A percentile compares a stretch with the other conserved stretches of the same genome.
Conservation (phyloP, 2,888 invertebrate genomes). For the Ornithoptera alexandrae region DNA sequence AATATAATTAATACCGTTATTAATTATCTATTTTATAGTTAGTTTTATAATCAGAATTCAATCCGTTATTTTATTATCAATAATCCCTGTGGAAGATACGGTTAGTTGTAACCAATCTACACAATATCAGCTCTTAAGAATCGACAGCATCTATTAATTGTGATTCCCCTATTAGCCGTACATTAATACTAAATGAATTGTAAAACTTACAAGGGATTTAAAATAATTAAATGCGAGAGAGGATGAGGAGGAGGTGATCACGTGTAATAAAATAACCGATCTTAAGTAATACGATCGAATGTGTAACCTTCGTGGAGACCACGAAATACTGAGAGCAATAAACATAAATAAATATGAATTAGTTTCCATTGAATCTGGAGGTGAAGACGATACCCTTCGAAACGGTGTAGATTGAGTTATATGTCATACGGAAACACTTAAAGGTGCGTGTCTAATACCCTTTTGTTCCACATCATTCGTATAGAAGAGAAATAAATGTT, state of each 20-base stretch:
- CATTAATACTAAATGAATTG: constrained; percentile 12
- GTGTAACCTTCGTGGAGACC: constrained; percentile 3
- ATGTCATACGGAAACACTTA: constrained; percentile 46
- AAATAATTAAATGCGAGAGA: constrained; percentile 23
- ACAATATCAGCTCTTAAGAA: not conserved
- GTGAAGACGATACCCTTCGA: constrained; percentile 38
- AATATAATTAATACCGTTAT: not conserved
- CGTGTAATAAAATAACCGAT: constrained; percentile 28
- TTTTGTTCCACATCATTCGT: constrained; percentile 59
- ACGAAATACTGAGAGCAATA: constrained; percentile 22
- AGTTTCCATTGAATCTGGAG: constrained; percentile 41
- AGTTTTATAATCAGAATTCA: not conserved
- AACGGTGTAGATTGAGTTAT: constrained; percentile 62
- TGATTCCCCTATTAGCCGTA: constrained; percentile 16
- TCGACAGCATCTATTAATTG: constrained; percentile 21
- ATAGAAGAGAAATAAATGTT: constrained; percentile 21
- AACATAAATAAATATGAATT: constrained; percentile 56
- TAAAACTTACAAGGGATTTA: constrained; percentile 25
- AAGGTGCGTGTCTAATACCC: constrained; percentile 52
- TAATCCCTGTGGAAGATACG: constrained; percentile 7
- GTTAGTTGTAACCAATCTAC: constrained; percentile 6
- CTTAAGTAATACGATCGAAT: constrained; percentile 23
- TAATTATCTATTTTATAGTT: not conserved
- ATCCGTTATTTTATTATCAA: not conserved
- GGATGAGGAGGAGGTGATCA: constrained; percentile 11